Base-by-base conservation (phyloP, 1,140 invertebrate genomes). In the Dinoponera quadriceps region DNA sequence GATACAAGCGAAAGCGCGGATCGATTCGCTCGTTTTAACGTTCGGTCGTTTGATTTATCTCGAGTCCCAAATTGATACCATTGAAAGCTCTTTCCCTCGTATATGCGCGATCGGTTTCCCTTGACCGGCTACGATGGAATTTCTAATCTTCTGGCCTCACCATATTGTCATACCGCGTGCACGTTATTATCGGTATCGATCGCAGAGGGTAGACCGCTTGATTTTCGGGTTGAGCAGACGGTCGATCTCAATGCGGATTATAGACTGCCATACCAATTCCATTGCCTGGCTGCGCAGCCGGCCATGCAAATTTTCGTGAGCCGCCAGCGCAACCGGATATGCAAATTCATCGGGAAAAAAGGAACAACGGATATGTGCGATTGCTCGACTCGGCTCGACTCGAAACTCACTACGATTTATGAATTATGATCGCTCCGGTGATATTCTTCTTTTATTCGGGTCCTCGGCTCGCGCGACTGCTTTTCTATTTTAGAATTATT, bases 181-280 rank as follows among this genome's bases (percentile, higher is more conserved):
- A 80, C 75, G 65, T 80, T 80, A 80, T 80, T 80, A 80, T 80
- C 65, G 65, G 65, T 71, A 80, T 80, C 75, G 75, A 80, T 80
- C 65, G 33, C 59, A 48, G 65, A 69, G 33, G 75, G 65, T 80
- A 71, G 75, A 80, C 75, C 75, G 75, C 65, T 80, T 80, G 75
- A 80, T 80, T 80, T 80, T 80, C 75, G 54, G 65, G 65, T 80
- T 57, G 65, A 80, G 51, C 75, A 80, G 75, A 80, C 75, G 75
- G 33, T 57, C 75, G 75, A 71, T 80, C 75, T 80, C 65, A 80
- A 80, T 80, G 65, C 51, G 75, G 75, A 80, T 80, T 80, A 80
- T 71, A 80, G 65, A 80, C 75, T 80, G 75, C 75, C 75, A 57
- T 71, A 71, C 75, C 75, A 80, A 80, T 80, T 80, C 75, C 65